A percentile compares a stretch with the other conserved stretches of the same genome.
Conservation (phyloP, 2,888 invertebrate species). For the Globia sparganii region DNA sequence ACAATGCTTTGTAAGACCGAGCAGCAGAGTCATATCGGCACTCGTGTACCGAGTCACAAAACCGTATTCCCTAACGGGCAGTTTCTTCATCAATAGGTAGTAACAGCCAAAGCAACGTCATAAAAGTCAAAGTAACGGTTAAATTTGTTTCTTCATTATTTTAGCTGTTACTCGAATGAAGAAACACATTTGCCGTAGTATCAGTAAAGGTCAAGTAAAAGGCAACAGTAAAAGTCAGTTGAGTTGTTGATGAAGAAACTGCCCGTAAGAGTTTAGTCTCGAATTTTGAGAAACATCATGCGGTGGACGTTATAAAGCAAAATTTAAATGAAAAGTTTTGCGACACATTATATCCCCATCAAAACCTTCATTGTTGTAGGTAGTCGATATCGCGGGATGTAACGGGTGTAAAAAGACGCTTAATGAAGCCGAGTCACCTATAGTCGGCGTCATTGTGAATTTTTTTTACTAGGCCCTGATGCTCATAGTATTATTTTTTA, state of each 20-base stretch:
- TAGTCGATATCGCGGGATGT: neutral
- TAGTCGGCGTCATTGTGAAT: neutral
- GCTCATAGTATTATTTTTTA: neutral
- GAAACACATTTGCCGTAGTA: too few relatives aligned
- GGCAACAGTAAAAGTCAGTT: too few relatives aligned
- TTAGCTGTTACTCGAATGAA: too few relatives aligned
- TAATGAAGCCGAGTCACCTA: neutral
- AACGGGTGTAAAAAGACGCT: neutral
- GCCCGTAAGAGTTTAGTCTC: neutral
- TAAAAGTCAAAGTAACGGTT: too few relatives aligned
- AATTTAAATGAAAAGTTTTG: neutral
- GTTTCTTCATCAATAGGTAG: too few relatives aligned
- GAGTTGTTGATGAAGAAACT: too few relatives aligned
- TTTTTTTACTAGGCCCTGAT: neutral
- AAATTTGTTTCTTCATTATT: too few relatives aligned
- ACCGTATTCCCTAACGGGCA: neutral
- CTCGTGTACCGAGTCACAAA: neutral
- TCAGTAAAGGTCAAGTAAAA: too few relatives aligned
- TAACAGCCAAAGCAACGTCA: too few relatives aligned
- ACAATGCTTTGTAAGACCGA: conserved; percentile 5
- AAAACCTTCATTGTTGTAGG: neutral
- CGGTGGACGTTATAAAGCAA: neutral
- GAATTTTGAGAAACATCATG: neutral
- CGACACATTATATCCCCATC: too few relatives aligned
- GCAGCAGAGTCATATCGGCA: neutral